phyloP scores from a whole-genome alignment of 2,113 vertebrate genomes.

The Urocolius indicus region DNA sequence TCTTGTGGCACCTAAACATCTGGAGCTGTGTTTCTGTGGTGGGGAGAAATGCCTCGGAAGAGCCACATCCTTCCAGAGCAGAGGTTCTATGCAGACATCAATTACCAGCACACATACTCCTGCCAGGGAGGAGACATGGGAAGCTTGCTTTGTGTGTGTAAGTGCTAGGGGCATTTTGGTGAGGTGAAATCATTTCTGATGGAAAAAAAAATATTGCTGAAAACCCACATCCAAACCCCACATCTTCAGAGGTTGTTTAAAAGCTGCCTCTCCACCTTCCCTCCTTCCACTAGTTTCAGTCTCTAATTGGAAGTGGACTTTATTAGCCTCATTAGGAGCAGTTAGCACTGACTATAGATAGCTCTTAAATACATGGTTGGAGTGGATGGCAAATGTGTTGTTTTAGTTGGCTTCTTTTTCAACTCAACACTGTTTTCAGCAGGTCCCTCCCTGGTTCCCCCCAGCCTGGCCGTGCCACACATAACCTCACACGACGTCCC shows the following conservation, averaged over 20 bases:
- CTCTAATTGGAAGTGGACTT: conserved; percentile 72
- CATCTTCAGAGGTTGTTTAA: conserved; percentile 55
- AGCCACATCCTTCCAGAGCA: neutral
- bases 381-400: conserved; percentile 49
- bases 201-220: neutral
- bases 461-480: neutral
- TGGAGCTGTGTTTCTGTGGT: neutral
- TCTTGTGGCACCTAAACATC: neutral
- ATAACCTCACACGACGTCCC: neutral
- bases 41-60: neutral
- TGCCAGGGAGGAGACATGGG: neutral
- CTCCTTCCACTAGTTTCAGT: conserved; percentile 54
- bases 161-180: neutral
- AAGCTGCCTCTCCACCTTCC: conserved; percentile 53
- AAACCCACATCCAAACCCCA: neutral
- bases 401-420: conserved; percentile 53
- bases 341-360: conserved; percentile 58
- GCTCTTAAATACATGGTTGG: conserved; percentile 42
- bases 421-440: neutral
- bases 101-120: neutral
- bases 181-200: neutral
- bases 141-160: neutral
- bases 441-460: neutral
- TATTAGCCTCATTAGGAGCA: conserved; percentile 68
- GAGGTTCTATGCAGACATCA: conserved; percentile 30